Base-by-base conservation (phyloP, 2,113 vertebrate genomes). In the Oncorhynchus kisutch region DNA sequence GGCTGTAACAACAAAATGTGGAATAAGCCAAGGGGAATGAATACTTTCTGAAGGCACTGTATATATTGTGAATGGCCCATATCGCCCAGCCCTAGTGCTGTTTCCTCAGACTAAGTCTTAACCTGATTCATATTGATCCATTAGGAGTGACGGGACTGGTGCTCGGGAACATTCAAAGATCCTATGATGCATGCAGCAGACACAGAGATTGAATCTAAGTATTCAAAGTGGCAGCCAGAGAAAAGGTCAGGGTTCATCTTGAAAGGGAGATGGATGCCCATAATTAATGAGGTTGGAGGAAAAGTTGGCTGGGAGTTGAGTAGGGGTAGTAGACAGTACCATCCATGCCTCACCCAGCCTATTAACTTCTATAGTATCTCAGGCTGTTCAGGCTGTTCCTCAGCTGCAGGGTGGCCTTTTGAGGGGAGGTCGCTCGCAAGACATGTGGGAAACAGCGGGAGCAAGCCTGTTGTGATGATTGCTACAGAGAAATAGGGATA, bases 321-420 rank as follows among this genome's bases (percentile, higher is more conserved):
- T 6, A 18, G 22, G 8, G 7, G 24, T 59, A 24, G 18, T 29
- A 34, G 13, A 49, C 16, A 22, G 57, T 72, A 70, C 65, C 65
- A 29, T 71, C 45, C 66, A 57, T 64, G 70, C 54, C 76, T 79
- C 70, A 9, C 73, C 75, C 70, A 73, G 59, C 57, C 67, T 70
- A 71, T 69, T 27, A 49, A 66, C 76, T 75, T 67, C 84, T 34
- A 34, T 7, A 34, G 34, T 85, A 87, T 85, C 82, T 78, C 73
- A 70, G 73, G 34, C 34, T 7, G 34, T 34, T 34, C 34, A 70
- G 73, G 34, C 34, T 34, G 34, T 34, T 34, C 34, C 34, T 8
- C 34, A 34, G 65, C 75, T 78, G 79, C 78, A 74, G 79, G 54
- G 31, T 64, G 67, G 74, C n/a, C 70, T 71, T 68, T 48, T 51